Base-by-base conservation (phyloP, 2,113 vertebrate genomes). In the Cyprinodon variegatus region DNA sequence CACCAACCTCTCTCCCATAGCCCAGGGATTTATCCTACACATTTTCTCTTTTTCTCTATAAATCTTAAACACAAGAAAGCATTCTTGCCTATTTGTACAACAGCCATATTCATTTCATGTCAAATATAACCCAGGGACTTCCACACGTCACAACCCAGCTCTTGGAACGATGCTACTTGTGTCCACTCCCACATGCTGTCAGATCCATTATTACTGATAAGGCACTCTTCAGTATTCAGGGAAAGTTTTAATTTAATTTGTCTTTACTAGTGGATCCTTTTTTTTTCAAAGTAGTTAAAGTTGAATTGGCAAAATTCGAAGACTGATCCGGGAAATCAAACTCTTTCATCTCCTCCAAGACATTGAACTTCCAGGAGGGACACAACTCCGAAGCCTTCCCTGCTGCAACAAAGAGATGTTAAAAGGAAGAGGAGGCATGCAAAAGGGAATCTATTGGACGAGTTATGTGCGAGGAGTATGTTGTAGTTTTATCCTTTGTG, bases 1-100 rank as follows among this genome's bases (percentile, higher is more conserved):
- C 69, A 72, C 80, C 61, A 72, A 61, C 37, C 72, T 86, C 78
- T 92, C 89, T 74, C 64, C 78, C 83, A 79, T 90, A 93, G 90
- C 91, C 93, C 92, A 94, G 93, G 93, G 92, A 93, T 93, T 90
- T 91, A 62, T 87, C 69, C 79, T 82, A 70, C 70, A 77, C 77
- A 64, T 69, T 73, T 86, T 83, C 81, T 64, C 83, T 73, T 70
- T 70, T 43, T 72, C 29, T 78, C 59, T 77, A 41, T 78, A 61
- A 74, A 70, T 85, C 69, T 85, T 65, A 78, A 74, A 76, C 37
- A 81, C 84, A 87, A 8, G 45, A 80, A 77, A 83, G 85, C 85
- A 79, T 82, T 83, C 74, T 22, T 78, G 83, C 85, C 86, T 82
- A 80, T 60, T 75, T 88, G 76, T 86, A 76, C 71, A 78, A 80